Evolutionary conservation across 2,113 vertebrate genomes (phyloP).

Genomic region (Thinocorus orbignyianus): DNA sequence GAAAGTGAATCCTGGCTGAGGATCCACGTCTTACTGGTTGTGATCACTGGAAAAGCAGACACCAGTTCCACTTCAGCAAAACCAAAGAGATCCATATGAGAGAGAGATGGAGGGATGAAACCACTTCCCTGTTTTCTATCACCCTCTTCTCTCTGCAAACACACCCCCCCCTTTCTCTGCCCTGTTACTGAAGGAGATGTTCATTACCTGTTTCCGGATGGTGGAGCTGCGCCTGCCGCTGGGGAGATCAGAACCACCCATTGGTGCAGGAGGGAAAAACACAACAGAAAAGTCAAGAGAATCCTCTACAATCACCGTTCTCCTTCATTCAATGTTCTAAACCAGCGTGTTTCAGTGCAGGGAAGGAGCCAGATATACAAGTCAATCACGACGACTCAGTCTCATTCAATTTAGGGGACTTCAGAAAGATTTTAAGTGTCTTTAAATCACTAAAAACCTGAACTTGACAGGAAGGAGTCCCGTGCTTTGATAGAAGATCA

Average conservation of each 20-base stretch:
- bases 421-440: not conserved
- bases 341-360: fast-evolving
- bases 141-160: not conserved
- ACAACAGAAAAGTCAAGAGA: slow-evolving; percentile 34
- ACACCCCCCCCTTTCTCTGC: fast-evolving
- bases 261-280: not conserved
- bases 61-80: not conserved
- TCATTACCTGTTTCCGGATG: slow-evolving; percentile 92
- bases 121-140: not conserved
- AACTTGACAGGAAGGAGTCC: not conserved
- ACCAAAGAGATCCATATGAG: not conserved
- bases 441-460: not conserved
- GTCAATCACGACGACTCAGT: not conserved
- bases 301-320: not conserved
- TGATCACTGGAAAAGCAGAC: not conserved
- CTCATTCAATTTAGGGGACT: not conserved
- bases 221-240: slow-evolving; percentile 88
- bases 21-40: not conserved
- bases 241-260: not conserved
- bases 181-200: fast-evolving
- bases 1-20: fast-evolving
- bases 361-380: not conserved
- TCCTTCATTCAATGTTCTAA: fast-evolving
- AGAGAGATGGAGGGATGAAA: not conserved
- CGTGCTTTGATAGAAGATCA: not conserved